phyloP scores from a whole-genome alignment of 2,113 vertebrate species.

The Sorex araneus region DNA sequence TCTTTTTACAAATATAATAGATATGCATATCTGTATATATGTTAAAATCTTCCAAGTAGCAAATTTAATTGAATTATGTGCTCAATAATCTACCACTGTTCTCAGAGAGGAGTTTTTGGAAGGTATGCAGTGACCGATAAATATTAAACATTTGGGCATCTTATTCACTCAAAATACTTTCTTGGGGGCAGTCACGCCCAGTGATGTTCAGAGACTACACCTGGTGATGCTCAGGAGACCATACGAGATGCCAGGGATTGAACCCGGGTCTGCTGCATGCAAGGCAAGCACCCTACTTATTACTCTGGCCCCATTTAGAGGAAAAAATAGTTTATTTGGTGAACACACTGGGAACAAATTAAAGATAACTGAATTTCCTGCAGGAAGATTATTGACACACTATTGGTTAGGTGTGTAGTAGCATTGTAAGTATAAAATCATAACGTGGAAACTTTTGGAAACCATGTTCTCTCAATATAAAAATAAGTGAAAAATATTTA shows the following conservation, averaged over 20 bases:
- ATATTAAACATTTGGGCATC: not conserved
- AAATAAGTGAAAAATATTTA: no score
- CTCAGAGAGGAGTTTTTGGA: not conserved
- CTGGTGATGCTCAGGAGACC: no score
- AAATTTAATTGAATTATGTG: not conserved
- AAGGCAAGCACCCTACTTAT: no score
- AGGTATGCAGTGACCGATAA: not conserved
- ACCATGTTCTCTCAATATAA: no score
- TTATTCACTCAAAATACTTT: constrained; percentile 2
- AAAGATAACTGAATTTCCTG: not conserved
- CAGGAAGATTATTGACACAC: not conserved
- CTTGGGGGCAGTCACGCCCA: no score
- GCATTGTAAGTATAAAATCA: no score
- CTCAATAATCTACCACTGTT: constrained; percentile 54
- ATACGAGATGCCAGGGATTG: no score
- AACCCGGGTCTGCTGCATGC: no score
- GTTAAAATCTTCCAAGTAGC: not conserved
- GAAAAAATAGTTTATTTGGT: constrained; percentile 59
- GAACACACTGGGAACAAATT: not conserved
- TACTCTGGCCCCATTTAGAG: no score
- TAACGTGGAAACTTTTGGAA: no score
- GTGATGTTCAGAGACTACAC: no score
- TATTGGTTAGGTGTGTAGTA: no score
- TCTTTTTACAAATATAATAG: constrained; percentile 3
- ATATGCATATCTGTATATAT: constrained; percentile 16